Base-by-base conservation (phyloP, 2,797 vertebrate species). In the Bradypus variegatus region DNA sequence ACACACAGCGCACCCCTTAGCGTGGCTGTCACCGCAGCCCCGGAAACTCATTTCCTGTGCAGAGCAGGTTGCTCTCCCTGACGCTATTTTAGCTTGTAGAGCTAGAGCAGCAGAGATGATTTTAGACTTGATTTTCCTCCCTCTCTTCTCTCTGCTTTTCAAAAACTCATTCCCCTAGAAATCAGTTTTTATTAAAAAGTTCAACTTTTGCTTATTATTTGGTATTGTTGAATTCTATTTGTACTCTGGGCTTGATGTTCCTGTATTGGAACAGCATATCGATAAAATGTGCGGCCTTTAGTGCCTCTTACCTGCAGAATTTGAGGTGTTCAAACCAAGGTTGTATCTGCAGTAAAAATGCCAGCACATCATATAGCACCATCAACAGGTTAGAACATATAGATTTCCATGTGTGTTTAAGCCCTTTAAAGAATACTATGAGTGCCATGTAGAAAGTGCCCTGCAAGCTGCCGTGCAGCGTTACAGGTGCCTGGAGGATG, bases 11-110 rank as follows among this genome's bases (percentile, higher is more conserved):
- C 14, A 14, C 50, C 50, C 50, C 60, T 1, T 72, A n/a, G 67
- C 21, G 16, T 60, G 55, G 55, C 27, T 31, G 29, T 93, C 77
- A 41, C 78, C 2, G 0, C 70, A 76, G 36, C 70, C n/a, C 92
- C 75, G 33, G 58, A 83, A 93, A 62, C 31, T 31, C 41, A n/a
- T 91, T 83, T 92, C 89, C 65, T 90, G 19, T 77, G 60, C 78
- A 73, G 82, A 77, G 18, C 75, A 62, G 50, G 41, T 83, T 76
- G 48, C 53, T 80, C 38, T 41, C 13, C 13, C 88, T 7, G 36
- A 7, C 67, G 55, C 58, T 84, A 2, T 55, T 77, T 64, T 76
- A 38, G 85, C 58, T 88, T n/a, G 41, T 83, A 15, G 45, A 75
- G 72, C 31, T 33, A 36, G 70, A 73, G 31, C 41, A 27, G 53